Conservation (phyloP, 2,888 invertebrate species). For the Stomorhina lunata region DNA sequence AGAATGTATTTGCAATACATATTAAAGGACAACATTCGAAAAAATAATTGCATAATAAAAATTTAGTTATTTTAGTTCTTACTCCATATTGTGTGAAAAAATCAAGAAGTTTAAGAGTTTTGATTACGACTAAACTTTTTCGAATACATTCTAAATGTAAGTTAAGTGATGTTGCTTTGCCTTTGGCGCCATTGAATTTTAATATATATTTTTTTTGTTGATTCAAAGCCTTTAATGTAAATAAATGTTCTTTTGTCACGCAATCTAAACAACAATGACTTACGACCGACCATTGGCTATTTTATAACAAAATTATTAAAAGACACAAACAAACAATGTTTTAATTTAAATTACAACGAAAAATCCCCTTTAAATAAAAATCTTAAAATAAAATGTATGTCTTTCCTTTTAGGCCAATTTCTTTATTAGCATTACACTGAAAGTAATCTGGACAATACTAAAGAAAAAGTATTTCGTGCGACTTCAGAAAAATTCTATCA, state of each 20-base stretch:
- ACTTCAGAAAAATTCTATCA: no score
- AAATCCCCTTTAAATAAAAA: not conserved
- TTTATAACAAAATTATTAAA: conserved; percentile 31
- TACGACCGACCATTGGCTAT: conserved; percentile 52
- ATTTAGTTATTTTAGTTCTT: no score
- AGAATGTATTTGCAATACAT: not conserved
- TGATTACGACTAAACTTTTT: no score
- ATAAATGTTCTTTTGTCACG: conserved; percentile 69
- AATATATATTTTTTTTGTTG: not conserved
- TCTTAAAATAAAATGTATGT: not conserved
- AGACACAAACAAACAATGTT: conserved; percentile 17
- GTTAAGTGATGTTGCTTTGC: conserved; percentile 30
- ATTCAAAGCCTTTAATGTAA: conserved; percentile 48
- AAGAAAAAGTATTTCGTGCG: no score
- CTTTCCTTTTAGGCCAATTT: no score
- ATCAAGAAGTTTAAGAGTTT: no score
- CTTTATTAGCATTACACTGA: no score
- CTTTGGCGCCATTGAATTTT: conserved; percentile 53
- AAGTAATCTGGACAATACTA: no score
- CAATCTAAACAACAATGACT: conserved; percentile 65
- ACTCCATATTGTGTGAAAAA: no score
- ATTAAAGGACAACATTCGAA: no score
- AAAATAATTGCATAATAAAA: no score
- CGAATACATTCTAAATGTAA: no score
- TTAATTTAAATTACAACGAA: conserved; percentile 42